Conservation (phyloP, 2,797 vertebrate species). For the Hybognathus amarus region DNA sequence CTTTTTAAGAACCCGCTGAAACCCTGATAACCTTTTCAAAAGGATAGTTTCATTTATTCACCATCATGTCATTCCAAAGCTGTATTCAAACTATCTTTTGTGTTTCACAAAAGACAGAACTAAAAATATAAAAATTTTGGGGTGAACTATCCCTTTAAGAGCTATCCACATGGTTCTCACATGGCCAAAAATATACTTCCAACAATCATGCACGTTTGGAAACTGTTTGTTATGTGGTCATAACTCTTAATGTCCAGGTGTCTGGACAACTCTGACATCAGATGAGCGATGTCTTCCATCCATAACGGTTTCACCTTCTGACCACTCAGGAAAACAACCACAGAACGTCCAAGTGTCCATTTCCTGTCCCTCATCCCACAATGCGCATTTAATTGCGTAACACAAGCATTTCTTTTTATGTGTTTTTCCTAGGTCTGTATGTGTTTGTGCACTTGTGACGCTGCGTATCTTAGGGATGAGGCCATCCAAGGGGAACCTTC, state of each 20-base stretch:
- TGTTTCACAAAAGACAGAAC: neutral
- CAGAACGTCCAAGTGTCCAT: slow-evolving; percentile 40
- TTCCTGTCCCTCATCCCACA: slow-evolving; percentile 44
- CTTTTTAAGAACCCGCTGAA: no score
- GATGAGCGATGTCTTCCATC: slow-evolving; percentile 40
- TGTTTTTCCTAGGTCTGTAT: neutral
- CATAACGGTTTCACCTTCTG: neutral
- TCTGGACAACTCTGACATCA: neutral
- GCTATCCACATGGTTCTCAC: neutral
- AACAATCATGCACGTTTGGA: neutral
- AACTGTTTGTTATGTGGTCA: slow-evolving; percentile 16
- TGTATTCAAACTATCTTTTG: neutral
- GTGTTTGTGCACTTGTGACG: neutral
- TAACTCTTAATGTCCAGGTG: slow-evolving; percentile 2
- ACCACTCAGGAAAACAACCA: slow-evolving; percentile 22
- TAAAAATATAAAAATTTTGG: neutral
- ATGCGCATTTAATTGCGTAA: neutral
- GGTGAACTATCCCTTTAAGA: neutral
- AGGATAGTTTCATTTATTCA: neutral
- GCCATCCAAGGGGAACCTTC: neutral
- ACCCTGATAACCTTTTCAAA: no score
- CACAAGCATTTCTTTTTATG: slow-evolving; percentile 5
- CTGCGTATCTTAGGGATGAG: slow-evolving; percentile 20
- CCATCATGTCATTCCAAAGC: neutral
- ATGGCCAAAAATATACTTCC: slow-evolving; percentile 14